Evolutionary conservation across 2,888 invertebrate genomes (phyloP).

Genomic region (Papilio demoleus): DNA sequence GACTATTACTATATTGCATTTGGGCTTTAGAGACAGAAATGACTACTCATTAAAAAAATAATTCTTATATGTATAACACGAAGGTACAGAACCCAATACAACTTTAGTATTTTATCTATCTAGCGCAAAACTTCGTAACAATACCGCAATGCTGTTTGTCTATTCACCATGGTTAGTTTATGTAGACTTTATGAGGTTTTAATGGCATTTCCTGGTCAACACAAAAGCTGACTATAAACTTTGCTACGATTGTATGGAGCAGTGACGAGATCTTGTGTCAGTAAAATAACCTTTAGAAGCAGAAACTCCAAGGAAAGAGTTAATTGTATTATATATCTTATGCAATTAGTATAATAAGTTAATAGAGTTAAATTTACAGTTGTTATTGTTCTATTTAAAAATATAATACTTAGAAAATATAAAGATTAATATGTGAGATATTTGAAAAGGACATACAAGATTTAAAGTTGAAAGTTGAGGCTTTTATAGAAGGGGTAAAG

Average conservation of each 20-base stretch:
- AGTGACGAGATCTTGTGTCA: background rate
- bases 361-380: too few relatives aligned
- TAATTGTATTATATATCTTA: too few relatives aligned
- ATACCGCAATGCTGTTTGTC: constrained; percentile 43
- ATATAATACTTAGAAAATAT: too few relatives aligned
- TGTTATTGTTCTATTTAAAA: too few relatives aligned
- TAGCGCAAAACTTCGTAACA: constrained; percentile 39
- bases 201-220: constrained; percentile 52
- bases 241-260: constrained; percentile 2
- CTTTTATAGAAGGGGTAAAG: too few relatives aligned
- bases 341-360: too few relatives aligned
- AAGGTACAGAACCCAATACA: background rate
- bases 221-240: constrained; percentile 39
- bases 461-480: too few relatives aligned
- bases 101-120: background rate
- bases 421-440: too few relatives aligned
- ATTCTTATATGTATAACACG: background rate
- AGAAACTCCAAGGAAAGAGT: too few relatives aligned
- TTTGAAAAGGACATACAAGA: too few relatives aligned
- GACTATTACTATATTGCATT: background rate
- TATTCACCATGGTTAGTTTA: constrained; percentile 47
- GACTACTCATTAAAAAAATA: background rate
- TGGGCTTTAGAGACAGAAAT: background rate
- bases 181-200: constrained; percentile 45
- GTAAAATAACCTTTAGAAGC: too few relatives aligned